Evolutionary conservation across 2,888 invertebrate species (phyloP).

Genomic region (Lymantria dispar): DNA sequence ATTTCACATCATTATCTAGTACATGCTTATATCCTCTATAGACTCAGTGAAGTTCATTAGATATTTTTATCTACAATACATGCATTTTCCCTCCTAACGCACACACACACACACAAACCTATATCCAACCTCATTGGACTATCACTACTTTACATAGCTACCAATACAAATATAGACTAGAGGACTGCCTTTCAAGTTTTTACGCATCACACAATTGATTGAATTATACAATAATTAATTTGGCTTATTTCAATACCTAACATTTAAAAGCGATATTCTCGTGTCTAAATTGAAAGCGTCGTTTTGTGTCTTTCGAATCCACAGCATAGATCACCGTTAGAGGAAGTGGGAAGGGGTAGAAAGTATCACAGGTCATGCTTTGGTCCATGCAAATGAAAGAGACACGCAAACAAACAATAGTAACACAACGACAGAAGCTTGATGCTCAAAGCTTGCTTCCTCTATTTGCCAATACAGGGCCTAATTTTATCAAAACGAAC

Average conservation of each 20-base stretch:
- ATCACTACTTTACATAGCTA: conserved; percentile 57
- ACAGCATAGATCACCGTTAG: conserved; percentile 48
- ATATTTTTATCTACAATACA: conserved; percentile 53
- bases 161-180: conserved; percentile 33
- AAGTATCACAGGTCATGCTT: conserved; percentile 71
- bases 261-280: conserved; percentile 27
- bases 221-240: conserved; percentile 20
- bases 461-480: conserved; percentile 67
- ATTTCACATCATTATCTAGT: conserved; percentile 24
- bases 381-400: conserved; percentile 79
- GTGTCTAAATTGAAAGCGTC: conserved; percentile 40
- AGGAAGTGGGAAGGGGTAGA: conserved; percentile 60
- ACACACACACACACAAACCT: conserved; percentile 69
- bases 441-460: conserved; percentile 67
- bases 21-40: conserved; percentile 48
- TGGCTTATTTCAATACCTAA: conserved; percentile 25
- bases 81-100: conserved; percentile 69
- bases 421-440: conserved; percentile 76
- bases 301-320: conserved; percentile 42
- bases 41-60: conserved; percentile 33
- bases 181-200: conserved; percentile 46
- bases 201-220: conserved; percentile 38
- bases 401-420: conserved; percentile 76
- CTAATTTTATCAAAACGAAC: conserved; percentile 53
- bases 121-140: conserved; percentile 49